Conservation (phyloP, 1,140 invertebrate species). For the Drosophila pallidifrons region DNA sequence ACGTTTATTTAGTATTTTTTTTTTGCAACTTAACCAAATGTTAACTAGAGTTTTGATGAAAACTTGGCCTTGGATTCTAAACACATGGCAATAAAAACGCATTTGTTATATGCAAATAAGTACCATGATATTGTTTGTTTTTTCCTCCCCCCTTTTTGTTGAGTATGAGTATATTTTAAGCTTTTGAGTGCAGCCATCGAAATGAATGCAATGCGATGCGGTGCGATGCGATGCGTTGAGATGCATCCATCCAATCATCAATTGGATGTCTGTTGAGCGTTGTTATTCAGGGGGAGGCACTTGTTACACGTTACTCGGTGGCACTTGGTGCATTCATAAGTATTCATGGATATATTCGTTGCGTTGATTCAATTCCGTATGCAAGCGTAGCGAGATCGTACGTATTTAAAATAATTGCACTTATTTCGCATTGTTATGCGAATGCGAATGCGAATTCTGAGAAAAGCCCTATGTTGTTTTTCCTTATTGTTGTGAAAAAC, state of each 20-base stretch:
- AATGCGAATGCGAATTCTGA: background rate
- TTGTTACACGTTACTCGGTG: background rate
- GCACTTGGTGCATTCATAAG: background rate
- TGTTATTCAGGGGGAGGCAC: background rate
- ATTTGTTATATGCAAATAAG: no score
- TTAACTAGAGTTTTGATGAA: no score
- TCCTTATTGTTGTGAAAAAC: no score
- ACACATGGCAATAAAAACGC: no score
- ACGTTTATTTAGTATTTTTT: no score
- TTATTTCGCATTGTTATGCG: conserved; percentile 19
- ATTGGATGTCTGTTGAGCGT: background rate
- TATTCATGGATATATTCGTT: conserved; percentile 10
- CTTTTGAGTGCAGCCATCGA: conserved; percentile 1
- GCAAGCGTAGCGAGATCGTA: background rate
- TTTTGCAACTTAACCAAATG: no score
- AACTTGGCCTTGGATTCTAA: no score
- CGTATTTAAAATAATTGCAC: conserved; percentile 14
- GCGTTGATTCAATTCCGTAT: conserved; percentile 12
- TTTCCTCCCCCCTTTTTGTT: no score
- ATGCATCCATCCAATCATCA: background rate
- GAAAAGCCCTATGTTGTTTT: background rate
- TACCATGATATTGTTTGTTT: no score
- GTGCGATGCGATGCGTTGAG: background rate
- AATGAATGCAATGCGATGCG: background rate
- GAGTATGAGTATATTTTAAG: background rate